These are phyloP conservation scores for Anguilla obscura DNA, from an alignment of 2,797 vertebrate genomes.

Conservation along the genomic window DNA sequence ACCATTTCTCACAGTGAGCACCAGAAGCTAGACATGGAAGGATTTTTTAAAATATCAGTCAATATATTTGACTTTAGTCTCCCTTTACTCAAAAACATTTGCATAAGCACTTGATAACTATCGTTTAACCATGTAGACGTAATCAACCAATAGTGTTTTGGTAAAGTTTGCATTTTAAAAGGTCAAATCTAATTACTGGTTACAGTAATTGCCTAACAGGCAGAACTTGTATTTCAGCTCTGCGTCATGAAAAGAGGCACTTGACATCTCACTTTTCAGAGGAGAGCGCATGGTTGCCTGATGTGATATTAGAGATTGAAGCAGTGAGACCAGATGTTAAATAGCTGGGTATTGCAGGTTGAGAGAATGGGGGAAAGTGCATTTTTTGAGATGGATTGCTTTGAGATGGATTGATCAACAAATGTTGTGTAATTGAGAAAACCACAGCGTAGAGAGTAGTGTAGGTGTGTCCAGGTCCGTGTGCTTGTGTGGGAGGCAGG, in stretches of 20 bases:
- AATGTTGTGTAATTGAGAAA: not conserved
- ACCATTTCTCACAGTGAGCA: too few relatives aligned
- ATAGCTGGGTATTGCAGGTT: not conserved
- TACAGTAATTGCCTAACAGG: not conserved
- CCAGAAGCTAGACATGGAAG: too few relatives aligned
- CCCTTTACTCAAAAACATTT: not conserved
- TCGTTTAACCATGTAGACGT: not conserved
- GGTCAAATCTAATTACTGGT: not conserved
- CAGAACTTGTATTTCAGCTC: not conserved
- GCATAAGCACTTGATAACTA: not conserved
- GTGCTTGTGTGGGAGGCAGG: too few relatives aligned
- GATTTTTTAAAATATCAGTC: too few relatives aligned
- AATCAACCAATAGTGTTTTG: not conserved
- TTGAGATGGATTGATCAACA: not conserved
- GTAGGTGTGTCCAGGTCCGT: not conserved
- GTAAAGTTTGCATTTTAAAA: not conserved
- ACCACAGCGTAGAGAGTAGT: not conserved
- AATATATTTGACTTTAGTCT: not conserved
- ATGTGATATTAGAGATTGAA: not conserved
- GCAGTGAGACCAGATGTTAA: not conserved
- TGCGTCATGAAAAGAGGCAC: not conserved
- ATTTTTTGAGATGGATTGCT: too few relatives aligned
- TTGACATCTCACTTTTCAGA: too few relatives aligned
- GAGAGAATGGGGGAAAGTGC: not conserved
- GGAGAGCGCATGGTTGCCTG: not conserved